Evolutionary conservation across 2,113 vertebrate genomes (phyloP), one percentile per base, ranked within the genome.

Genomic region (Ictalurus furcatus): DNA sequence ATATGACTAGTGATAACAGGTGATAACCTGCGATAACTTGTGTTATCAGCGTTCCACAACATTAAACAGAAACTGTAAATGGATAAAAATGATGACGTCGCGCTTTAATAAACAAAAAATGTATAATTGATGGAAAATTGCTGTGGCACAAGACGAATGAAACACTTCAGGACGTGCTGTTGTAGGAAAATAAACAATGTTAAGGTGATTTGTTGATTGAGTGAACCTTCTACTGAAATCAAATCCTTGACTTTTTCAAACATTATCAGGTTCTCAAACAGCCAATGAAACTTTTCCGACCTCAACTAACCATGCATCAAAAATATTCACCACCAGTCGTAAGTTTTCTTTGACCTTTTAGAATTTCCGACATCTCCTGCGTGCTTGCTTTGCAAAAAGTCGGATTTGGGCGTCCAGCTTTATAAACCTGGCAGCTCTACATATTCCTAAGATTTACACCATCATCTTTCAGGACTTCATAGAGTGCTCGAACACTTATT

Each of bases 381-480:
- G 7, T 54, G 25, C 58, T 56, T 89, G 74, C 40, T 87, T 5
- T 23, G 58, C 84, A 85, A 78, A 89, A 58, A 87, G 7, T 25
- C 23, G 6, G 84, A 86, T 85, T 76, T 76, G 23, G 9, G 6
- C 54, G 0, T 78, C 30, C 44, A 76, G 16, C 84, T 88, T 82
- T 81, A 74, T 71, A 44, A 74, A 54, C n/a, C 52, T 80, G 37
- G 40, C 71, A 85, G 28, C 7, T 0, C 34, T 37, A 48, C 73
- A 71, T 71, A 48, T 73, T 61, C 61, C 13, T 23, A 21, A 88
- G 85, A 74, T 86, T 86, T 86, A 58, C 85, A 74, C 79, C 85
- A 40, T 61, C 79, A 71, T 85, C 52, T 54, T 88, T 61, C 54
- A 0, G 54, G 54, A 14, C 54, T 54, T 67, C 9, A 48, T 25